Conservation (phyloP, 2,113 vertebrate species). For the Sander vitreus region DNA sequence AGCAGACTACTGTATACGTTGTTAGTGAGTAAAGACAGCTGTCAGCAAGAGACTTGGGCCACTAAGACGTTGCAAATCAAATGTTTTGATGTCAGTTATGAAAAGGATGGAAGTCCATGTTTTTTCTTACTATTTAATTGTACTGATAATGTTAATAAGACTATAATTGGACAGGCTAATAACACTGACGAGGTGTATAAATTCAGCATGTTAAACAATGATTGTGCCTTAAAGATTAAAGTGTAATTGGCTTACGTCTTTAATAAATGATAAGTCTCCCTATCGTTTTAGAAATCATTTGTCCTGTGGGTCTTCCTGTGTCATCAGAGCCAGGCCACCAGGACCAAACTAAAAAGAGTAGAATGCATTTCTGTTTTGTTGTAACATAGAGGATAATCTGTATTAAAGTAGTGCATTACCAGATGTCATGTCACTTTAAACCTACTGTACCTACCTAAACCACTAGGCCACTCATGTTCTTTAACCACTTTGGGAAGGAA, state of each 20-base stretch:
- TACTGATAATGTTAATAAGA: neutral
- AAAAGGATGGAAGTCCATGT: neutral
- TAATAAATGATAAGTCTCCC: neutral
- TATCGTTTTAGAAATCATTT: conserved; percentile 4
- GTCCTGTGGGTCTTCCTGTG: neutral
- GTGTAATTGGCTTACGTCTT: conserved; percentile 9
- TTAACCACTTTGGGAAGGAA: conserved; percentile 2
- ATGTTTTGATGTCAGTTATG: neutral
- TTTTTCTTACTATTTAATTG: neutral
- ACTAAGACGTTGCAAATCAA: neutral
- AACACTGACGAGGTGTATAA: neutral
- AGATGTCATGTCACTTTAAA: conserved; percentile 15
- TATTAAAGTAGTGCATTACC: neutral
- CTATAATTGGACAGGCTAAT: neutral
- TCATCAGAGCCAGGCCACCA: neutral
- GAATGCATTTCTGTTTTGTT: conserved; percentile 6
- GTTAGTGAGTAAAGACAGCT: conserved; percentile 2
- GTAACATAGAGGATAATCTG: neutral
- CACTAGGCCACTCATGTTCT: neutral
- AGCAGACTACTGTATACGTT: conserved; percentile 16
- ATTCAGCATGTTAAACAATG: neutral
- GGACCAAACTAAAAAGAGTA: conserved; percentile 3
- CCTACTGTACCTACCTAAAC: neutral
- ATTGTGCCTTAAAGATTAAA: conserved; percentile 62
- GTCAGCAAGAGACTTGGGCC: conserved; percentile 8